Conservation (phyloP, 2,113 vertebrate species). For the Psammodynastes pulverulentus region DNA sequence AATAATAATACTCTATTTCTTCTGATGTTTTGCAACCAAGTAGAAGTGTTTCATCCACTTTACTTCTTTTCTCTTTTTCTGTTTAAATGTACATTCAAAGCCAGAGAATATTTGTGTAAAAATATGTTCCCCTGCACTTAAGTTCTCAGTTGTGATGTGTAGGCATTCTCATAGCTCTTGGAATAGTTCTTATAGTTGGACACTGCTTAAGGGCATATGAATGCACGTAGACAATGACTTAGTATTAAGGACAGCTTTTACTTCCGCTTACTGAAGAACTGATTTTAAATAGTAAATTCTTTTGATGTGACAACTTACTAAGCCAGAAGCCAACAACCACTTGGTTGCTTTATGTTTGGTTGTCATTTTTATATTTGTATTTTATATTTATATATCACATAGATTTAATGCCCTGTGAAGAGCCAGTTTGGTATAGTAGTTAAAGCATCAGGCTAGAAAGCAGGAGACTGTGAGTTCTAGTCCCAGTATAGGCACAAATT, state of each 20-base stretch:
- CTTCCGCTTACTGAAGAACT: neutral
- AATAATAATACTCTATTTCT: too few species aligned
- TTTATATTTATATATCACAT: neutral
- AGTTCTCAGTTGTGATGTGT: neutral
- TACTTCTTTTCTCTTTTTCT: neutral
- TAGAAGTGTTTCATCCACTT: neutral
- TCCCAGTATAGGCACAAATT: neutral
- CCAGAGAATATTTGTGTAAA: neutral
- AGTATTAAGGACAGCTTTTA: neutral
- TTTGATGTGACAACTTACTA: constrained; percentile 3
- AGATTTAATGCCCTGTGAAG: neutral
- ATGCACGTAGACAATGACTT: neutral
- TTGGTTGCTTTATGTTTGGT: neutral
- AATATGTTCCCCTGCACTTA: neutral
- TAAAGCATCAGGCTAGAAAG: neutral
- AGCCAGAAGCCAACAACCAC: neutral
- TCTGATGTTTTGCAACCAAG: neutral
- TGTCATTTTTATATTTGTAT: neutral
- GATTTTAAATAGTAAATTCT: neutral
- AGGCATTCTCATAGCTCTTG: too few species aligned
- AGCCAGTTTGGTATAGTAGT: neutral
- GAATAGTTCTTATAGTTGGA: neutral
- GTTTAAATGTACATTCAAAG: neutral
- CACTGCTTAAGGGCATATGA: neutral
- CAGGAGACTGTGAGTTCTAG: neutral